phyloP scores from a whole-genome alignment of 2,797 vertebrate species.

The Acipenser ruthenus region DNA sequence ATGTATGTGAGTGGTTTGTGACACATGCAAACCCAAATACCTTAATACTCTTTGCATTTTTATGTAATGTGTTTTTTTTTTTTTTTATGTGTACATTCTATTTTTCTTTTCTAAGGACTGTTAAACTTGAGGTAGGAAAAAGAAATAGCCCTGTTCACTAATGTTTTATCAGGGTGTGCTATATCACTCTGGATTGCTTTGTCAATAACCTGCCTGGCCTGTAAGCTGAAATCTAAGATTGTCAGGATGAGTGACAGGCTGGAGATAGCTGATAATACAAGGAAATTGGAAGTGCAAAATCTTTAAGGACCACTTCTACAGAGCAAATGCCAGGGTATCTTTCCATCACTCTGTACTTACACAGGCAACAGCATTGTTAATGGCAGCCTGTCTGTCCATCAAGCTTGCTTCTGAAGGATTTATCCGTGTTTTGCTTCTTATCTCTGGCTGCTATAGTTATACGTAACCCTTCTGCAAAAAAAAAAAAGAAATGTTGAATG shows the following conservation, averaged over 20 bases:
- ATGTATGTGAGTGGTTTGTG: too few species aligned
- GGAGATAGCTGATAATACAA: slow-evolving; percentile 97
- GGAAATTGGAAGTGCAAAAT: slow-evolving; percentile 97
- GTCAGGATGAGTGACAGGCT: slow-evolving; percentile 82
- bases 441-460: slow-evolving; percentile 72
- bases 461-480: slow-evolving; percentile 63
- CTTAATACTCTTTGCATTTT: too few species aligned
- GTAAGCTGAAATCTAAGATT: slow-evolving; percentile 82
- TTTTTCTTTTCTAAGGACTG: slow-evolving; percentile 18
- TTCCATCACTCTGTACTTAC: slow-evolving; percentile 87
- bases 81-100: slow-evolving; percentile 17
- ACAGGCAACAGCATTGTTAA: slow-evolving; percentile 89
- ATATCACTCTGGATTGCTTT: slow-evolving; percentile 89
- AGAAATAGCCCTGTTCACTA: slow-evolving; percentile 61
- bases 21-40: too few species aligned
- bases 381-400: slow-evolving; percentile 92
- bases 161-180: slow-evolving; percentile 79
- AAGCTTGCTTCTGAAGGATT: slow-evolving; percentile 78
- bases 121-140: slow-evolving; percentile 50
- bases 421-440: slow-evolving; percentile 85
- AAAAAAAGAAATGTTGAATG: background rate
- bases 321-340: slow-evolving; percentile 97
- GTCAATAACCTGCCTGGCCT: slow-evolving; percentile 87
- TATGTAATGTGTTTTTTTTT: slow-evolving; percentile 4
- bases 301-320: slow-evolving; percentile 93